Evolutionary conservation across 2,797 vertebrate genomes (phyloP), one percentile per base, ranked within the genome.

Genomic region (Choloepus didactylus): DNA sequence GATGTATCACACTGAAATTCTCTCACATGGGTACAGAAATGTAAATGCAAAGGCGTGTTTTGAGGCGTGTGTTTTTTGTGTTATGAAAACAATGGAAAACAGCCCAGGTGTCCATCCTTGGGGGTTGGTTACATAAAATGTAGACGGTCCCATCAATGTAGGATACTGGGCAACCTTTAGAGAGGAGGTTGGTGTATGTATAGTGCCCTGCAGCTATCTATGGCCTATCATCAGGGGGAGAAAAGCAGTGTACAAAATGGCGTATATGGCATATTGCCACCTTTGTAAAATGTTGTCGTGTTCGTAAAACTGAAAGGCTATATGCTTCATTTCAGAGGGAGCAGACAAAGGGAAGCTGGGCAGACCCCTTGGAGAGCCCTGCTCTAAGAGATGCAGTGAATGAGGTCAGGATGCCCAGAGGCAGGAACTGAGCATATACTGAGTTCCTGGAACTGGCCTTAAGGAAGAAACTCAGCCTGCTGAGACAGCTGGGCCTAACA

Each of bases 91-190:
- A 87, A 21, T 44, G 44, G 38, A 38, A 44, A 84, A 79, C 6
- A 44, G 31, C 38, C 29, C 59, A 44, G 41, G 31, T 46, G 51
- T 59, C 23, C 35, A 35, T 31, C 38, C 19, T 2, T 29, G 35
- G 89, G 77, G 44, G n/a, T 41, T 60, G 19, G 11, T 67, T 75
- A 89, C 75, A 60, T 88, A 82, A 91, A 82, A 83, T 54, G 19
- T 38, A 12, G 54, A 25, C 79, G 10, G 29, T 31, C 54, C 51
- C 23, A 79, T 44, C 51, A 49, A n/a, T 25, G 31, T 66, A 44
- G 23, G 87, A 56, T 46, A 79, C 67, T 23, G 25, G 75, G 41
- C 14, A 51, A 9, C 66, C 21, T 54, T 76, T 49, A 59, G 60
- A 64, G 46, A 70, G 41, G n/a, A 87, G 25, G 27, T 49, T 15